Evolutionary conservation across 2,797 vertebrate species (phyloP), one percentile per base, ranked within the genome.

Genomic region (Lepilemur septentrionalis): DNA sequence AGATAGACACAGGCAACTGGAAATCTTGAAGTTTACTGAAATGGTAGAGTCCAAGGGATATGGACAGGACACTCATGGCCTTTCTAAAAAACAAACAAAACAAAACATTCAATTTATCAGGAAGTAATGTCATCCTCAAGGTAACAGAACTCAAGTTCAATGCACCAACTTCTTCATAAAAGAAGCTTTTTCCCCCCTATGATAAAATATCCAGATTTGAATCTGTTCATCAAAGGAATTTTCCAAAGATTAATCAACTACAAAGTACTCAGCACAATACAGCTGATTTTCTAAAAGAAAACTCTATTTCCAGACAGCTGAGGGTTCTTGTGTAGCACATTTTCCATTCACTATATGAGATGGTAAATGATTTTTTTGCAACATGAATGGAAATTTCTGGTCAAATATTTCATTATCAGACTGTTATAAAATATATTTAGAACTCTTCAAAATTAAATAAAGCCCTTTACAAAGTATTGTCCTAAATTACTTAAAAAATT

Each of bases 161-260:
- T 55, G 50, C 1, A 92, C 25, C 25, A 35, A 41, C 63, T 67
- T 92, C 50, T 25, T 61, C 32, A 13, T 23, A 87, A 83, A 86
- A 78, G n/a, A 89, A 89, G 38, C 6, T 50, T 30, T 30, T 25
- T 48, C 52, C 43, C 75, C 15, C 10, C n/a, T 23, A 86, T 75
- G 35, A 46, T 46, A 87, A 94, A 92, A 90, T 73, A 87, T 70
- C 38, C 76, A 82, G 88, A 82, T 86, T 59, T 89, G 5, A 93
- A 79, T 87, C 57, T 93, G 83, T 73, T 79, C 75, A 57, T 48
- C 57, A 90, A 92, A 96, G 43, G 12, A 89, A 57, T 87, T 92
- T 89, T 87, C 78, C n/a, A 57, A 79, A 78, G 41, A 96, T 75
- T 78, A 92, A 65, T 84, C 67, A 94, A 84, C 92, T 48, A 76